A percentile compares a stretch with the other conserved stretches of the same genome.
Conservation (phyloP, 2,888 invertebrate species). For the Pasiphila rectangulata region DNA sequence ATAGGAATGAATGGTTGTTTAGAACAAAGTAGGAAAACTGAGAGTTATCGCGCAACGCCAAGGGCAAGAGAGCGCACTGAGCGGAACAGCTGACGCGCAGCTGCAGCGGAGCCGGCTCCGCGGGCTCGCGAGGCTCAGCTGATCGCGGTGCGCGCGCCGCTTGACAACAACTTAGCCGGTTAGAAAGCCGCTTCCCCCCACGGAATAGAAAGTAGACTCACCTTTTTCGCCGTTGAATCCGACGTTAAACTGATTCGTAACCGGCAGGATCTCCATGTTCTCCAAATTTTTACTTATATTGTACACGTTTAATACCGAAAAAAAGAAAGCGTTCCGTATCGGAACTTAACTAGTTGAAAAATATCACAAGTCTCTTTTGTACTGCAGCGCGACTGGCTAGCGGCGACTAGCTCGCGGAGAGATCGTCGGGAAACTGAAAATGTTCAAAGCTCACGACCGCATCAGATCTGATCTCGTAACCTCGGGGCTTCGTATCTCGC, state of each 20-base stretch:
- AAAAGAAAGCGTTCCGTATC: constrained; percentile 69
- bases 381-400: constrained; percentile 70
- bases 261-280: constrained; percentile 90
- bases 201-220: constrained; percentile 79
- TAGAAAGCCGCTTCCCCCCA: constrained; percentile 69
- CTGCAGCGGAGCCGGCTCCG: neutral
- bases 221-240: constrained; percentile 89
- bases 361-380: constrained; percentile 81
- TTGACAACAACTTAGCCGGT: constrained; percentile 66
- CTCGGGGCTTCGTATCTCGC: constrained; percentile 75
- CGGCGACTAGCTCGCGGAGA: constrained; percentile 72
- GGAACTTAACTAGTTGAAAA: constrained; percentile 77
- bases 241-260: constrained; percentile 87
- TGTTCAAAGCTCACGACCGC: constrained; percentile 70
- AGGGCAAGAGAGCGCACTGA: constrained; percentile 52
- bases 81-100: constrained; percentile 60
- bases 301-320: constrained; percentile 76
- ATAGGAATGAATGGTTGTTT: neutral
- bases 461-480: constrained; percentile 80
- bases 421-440: constrained; percentile 72
- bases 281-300: constrained; percentile 80
- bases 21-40: constrained; percentile 26
- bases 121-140: constrained; percentile 2
- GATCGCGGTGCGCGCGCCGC: constrained; percentile 64
- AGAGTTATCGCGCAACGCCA: constrained; percentile 35